Evolutionary conservation across 2,113 vertebrate species (phyloP), one percentile per base, ranked within the genome.

Genomic region (Sapajus apella): DNA sequence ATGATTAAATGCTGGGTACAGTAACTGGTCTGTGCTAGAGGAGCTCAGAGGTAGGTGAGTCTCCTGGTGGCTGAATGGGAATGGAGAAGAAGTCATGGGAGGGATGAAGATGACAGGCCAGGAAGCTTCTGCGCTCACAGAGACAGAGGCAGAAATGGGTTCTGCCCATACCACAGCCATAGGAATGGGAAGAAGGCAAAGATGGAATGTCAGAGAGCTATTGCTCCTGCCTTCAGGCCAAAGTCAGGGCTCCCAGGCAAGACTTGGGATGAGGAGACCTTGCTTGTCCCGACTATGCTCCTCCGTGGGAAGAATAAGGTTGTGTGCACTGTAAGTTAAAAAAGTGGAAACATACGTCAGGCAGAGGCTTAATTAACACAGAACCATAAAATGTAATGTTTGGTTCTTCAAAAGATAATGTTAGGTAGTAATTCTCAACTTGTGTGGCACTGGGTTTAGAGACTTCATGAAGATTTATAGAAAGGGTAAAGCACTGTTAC

Each of bases 391-490:
- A 25, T 52, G 70, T 0, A n/a, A 61, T 27, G 20, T 21, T 45
- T 16, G 4, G n/a, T 12, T 37, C 76, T 87, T 96, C 66, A 16
- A 66, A 88, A 58, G 27, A 66, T 25, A 25, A 14, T 25, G 83
- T 47, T 32, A 43, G 84, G 68, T 10, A 81, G 77, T 50, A 77
- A 45, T 66, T 93, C 88, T 90, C 90, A 56, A 80, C 27, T 27
- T 27, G 16, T 3, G 23, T 37, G 37, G 17, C 16, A 8, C 50
- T 25, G 52, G 23, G 37, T 89, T 82, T 35, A 75, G 77, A 94
- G 73, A 95, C 56, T 50, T 93, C 68, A 52, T 8, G 66, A 84
- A 97, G 95, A 97, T 95, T 97, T 94, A 95, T 13, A 40, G 73
- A 80, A 80, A 90, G 85, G 4, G 16, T 83, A 86, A 94, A 96